Evolutionary conservation across 1,140 invertebrate genomes (phyloP).

Genomic region (Bombus pascuorum): DNA sequence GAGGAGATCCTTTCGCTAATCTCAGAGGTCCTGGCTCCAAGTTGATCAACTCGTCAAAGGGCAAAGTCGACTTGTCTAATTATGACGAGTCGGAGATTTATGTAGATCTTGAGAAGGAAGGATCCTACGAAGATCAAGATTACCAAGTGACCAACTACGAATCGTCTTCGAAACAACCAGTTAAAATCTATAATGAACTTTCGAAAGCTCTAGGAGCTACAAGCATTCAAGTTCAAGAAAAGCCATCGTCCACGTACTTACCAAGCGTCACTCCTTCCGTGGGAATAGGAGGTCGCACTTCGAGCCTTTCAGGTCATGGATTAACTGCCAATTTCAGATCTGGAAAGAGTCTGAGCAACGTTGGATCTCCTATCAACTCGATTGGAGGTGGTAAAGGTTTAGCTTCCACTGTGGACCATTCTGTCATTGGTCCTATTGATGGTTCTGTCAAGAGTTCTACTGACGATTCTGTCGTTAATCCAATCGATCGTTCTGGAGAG

Average conservation of each 20-base stretch:
- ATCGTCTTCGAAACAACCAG: neutral
- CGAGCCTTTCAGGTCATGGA: neutral
- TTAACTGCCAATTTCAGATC: slow-evolving; percentile 20
- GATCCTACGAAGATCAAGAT: slow-evolving; percentile 51
- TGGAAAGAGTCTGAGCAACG: slow-evolving; percentile 39
- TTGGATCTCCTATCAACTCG: neutral
- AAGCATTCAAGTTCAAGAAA: neutral
- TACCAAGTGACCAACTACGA: slow-evolving; percentile 21
- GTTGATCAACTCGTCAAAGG: slow-evolving; percentile 75
- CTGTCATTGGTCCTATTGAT: slow-evolving; percentile 60
- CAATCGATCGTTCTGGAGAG: neutral
- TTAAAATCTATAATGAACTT: slow-evolving; percentile 34
- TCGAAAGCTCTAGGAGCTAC: neutral
- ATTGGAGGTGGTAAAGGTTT: neutral
- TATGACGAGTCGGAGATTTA: slow-evolving; percentile 80
- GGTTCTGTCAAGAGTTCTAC: neutral
- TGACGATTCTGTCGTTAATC: neutral
- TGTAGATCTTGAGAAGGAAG: slow-evolving; percentile 76
- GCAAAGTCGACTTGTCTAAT: slow-evolving; percentile 76
- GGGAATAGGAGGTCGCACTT: neutral
- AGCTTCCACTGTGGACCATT: slow-evolving; percentile 80
- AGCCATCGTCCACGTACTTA: slow-evolving; percentile 56
- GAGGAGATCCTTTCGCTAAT: slow-evolving; percentile 84
- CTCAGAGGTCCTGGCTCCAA: slow-evolving; percentile 71
- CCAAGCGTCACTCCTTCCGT: slow-evolving; percentile 29